Percentiles rank a stretch among this genome's conserved stretches.
Evolutionary conservation across 2,888 invertebrate species (phyloP).

Genomic region (Hermaeophaga mercurialis): DNA sequence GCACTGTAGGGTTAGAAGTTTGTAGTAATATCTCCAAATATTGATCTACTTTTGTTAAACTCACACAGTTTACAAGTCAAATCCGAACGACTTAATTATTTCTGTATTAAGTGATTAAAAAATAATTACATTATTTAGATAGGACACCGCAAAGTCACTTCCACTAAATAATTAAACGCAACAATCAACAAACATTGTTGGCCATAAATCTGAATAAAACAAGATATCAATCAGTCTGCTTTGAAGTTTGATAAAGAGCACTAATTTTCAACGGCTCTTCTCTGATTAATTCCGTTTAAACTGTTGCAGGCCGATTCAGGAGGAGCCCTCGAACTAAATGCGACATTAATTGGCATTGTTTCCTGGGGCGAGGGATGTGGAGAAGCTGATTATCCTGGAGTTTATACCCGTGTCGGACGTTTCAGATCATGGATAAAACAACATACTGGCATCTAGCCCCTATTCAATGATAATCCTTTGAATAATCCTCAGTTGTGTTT

Average conservation of each 20-base stretch:
- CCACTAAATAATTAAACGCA: no score
- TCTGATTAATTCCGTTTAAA: conserved; percentile 11
- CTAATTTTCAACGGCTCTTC: conserved; percentile 2
- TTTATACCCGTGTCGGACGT: conserved; percentile 36
- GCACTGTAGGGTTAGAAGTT: no score
- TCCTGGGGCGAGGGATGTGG: conserved; percentile 38
- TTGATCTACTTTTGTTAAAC: no score
- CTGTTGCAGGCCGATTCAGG: conserved; percentile 47
- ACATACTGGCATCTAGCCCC: conserved; percentile 22
- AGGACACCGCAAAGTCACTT: no score
- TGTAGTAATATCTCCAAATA: no score
- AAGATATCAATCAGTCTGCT: no score
- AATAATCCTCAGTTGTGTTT: conserved; percentile 13
- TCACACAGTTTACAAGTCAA: no score
- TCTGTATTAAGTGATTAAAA: no score
- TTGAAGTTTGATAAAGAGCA: conserved; percentile 5
- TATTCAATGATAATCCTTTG: conserved; percentile 17
- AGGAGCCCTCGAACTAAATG: conserved; percentile 33
- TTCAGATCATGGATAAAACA: conserved; percentile 30
- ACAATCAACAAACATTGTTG: no score
- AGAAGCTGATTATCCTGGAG: conserved; percentile 38
- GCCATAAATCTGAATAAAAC: neutral
- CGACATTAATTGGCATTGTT: conserved; percentile 30
- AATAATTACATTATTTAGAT: no score
- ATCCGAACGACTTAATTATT: no score